Evolutionary conservation across 2,113 vertebrate species (phyloP).

Genomic region (Telmatochromis brachygnathus): DNA sequence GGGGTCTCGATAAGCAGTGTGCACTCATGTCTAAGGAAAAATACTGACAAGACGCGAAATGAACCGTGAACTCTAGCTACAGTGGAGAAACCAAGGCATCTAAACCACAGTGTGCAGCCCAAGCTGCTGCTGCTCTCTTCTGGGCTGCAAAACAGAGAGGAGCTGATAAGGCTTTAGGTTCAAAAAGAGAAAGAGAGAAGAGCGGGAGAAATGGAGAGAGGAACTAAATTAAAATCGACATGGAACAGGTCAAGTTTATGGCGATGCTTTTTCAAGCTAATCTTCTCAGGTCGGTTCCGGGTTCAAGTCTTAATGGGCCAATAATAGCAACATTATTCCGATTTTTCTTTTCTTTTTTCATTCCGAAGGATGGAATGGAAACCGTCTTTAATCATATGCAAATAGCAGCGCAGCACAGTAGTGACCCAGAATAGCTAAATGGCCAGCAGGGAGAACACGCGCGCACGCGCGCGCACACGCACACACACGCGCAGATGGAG

Average conservation of each 20-base stretch:
- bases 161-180: slow-evolving; percentile 37
- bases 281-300: slow-evolving; percentile 86
- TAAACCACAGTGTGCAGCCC: slow-evolving; percentile 49
- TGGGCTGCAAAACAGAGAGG: neutral
- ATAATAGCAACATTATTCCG: slow-evolving; percentile 97
- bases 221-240: slow-evolving; percentile 96
- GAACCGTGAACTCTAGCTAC: slow-evolving; percentile 80
- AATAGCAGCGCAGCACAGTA: slow-evolving; percentile 85
- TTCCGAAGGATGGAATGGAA: slow-evolving; percentile 88
- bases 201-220: slow-evolving; percentile 71
- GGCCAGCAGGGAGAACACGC: slow-evolving; percentile 64
- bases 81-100: slow-evolving; percentile 79
- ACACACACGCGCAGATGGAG: neutral
- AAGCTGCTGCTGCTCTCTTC: slow-evolving; percentile 65
- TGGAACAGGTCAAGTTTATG: slow-evolving; percentile 93
- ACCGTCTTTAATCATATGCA: slow-evolving; percentile 94
- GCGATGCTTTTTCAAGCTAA: slow-evolving; percentile 86
- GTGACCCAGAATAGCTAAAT: slow-evolving; percentile 87
- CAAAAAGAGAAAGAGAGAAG: slow-evolving; percentile 32
- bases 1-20: slow-evolving; percentile 82
- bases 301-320: slow-evolving; percentile 95
- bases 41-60: slow-evolving; percentile 91
- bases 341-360: slow-evolving; percentile 76
- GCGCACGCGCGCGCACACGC: neutral
- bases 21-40: slow-evolving; percentile 91